Conservation (phyloP, 2,113 vertebrate genomes). For the western clawed frog (Xenopus tropicalis) region UCB_Xtro_10.0 CM004449.2:79819001-79819500, state of each 20-base stretch:
- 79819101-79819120: no score
- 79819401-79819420: not conserved
- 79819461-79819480: not conserved
- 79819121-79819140: not conserved
- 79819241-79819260: constrained; percentile 27
- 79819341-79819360: not conserved
- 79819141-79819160: not conserved
- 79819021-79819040: no score
- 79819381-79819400: not conserved
- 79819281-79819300: constrained; percentile 9
- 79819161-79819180: constrained; percentile 8
- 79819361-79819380: not conserved
- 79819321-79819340: constrained; percentile 7
- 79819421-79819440: not conserved
- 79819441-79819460: not conserved
- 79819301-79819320: not conserved
- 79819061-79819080: no score
- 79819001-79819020: no score
- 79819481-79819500: not conserved
- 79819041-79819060: no score
- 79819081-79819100: no score
- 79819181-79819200: constrained; percentile 22
- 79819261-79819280: constrained; percentile 29
- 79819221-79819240: constrained; percentile 40
- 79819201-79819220: constrained; percentile 39